Base-by-base conservation (phyloP, 92 coral and sea anemone species). In the Heteractis magnifica region DNA sequence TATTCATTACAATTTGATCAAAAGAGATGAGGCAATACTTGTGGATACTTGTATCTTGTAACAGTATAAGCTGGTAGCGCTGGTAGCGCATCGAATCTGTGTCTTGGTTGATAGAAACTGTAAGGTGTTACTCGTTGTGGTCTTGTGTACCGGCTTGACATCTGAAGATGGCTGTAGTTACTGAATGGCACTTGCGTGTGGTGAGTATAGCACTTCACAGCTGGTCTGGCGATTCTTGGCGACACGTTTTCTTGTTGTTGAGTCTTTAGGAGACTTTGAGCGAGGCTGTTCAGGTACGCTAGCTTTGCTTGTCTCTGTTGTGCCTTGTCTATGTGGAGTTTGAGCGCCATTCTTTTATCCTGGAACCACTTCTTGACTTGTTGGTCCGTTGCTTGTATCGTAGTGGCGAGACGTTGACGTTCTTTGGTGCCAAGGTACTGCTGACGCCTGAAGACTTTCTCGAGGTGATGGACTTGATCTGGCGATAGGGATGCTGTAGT, bases 221-320 rank as follows among this genome's bases (percentile, higher is more conserved):
- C 21, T 68, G 73, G 49, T 48, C 10, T 68, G 73, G 10, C 15
- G 9, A 68, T 8, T 68, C 21, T 7, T 23, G 4, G 49, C 15
- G 73, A 48, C 73, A 52, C n/a, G 16, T 59, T 80, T 26, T 62
- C 60, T 11, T 60, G 71, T 3, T n/a, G 64, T 51, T 48, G 41
- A 10, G 70, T 44, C 4, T 44, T 60, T 1, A 80, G 75, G 14
- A 80, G 83, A 51, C 83, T 65, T n/a, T 80, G 51, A 14, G 83
- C 83, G 0, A 80, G 83, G 49, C 83, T 80, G 60, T 80, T 65
- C 72, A 80, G 75, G 83, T 80, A 80, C 11, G 83, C 83, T 80
- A 80, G 52, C 76, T 80, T 80, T 56, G 83, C 83, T 11, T 71
- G 53, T 80, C 83, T 71, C 52, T 80, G 72, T 13, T 72, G 23